phyloP scores from a whole-genome alignment of 2,888 invertebrate species.

The Auanema sp. region DNA sequence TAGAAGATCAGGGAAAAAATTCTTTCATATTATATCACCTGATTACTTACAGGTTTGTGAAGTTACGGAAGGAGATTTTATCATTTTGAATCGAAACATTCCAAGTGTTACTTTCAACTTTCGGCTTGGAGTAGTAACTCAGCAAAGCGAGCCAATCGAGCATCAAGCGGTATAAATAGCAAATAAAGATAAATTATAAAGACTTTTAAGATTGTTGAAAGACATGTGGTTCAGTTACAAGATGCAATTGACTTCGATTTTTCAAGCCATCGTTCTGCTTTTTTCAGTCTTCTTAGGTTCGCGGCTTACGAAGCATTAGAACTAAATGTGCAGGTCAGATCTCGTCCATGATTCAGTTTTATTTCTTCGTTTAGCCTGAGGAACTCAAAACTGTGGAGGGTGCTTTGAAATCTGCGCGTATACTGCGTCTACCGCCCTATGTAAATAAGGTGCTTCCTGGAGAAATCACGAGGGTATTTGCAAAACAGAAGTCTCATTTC shows the following conservation, averaged over 20 bases:
- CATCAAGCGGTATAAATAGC: constrained; percentile 35
- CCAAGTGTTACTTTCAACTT: constrained; percentile 42
- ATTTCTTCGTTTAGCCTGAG: background rate
- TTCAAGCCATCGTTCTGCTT: constrained; percentile 18
- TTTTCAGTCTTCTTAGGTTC: constrained; percentile 39
- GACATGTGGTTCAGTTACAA: constrained; percentile 35
- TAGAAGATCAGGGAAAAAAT: no score
- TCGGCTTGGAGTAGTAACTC: constrained; percentile 42
- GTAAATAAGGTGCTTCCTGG: constrained; percentile 19
- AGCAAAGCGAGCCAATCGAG: constrained; percentile 34
- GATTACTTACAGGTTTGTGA: constrained; percentile 21
- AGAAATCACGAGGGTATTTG: constrained; percentile 21
- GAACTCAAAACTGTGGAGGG: constrained; percentile 1
- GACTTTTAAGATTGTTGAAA: constrained; percentile 38
- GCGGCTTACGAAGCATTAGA: constrained; percentile 41
- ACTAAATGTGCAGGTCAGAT: constrained; percentile 28
- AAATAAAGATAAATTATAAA: background rate
- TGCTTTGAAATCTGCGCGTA: constrained; percentile 13
- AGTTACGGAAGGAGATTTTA: constrained; percentile 28
- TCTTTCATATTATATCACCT: no score
- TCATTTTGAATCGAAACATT: constrained; percentile 25
- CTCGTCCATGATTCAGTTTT: background rate
- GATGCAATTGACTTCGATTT: constrained; percentile 28
- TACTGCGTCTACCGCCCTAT: constrained; percentile 8
- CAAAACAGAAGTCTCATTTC: background rate